phyloP scores from a whole-genome alignment of 2,888 invertebrate species.

The Caenorhabditis macrosperma region DNA sequence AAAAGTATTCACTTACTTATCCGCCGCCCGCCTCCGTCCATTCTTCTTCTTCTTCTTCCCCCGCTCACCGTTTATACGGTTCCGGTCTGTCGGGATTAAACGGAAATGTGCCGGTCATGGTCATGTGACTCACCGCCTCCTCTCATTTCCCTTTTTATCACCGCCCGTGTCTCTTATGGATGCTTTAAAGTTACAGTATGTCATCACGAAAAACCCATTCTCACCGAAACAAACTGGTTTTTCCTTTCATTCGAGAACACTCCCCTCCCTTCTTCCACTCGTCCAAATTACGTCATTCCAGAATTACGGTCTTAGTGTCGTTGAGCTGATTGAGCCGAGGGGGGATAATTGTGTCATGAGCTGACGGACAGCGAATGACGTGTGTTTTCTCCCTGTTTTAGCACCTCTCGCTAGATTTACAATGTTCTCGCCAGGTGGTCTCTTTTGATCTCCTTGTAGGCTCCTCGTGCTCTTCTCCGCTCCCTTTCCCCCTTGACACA shows the following conservation, averaged over 20 bases:
- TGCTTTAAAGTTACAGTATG: not conserved
- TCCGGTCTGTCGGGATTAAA: conserved; percentile 41
- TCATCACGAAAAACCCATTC: too few species aligned
- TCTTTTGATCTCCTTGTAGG: not conserved
- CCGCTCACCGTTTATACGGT: conserved; percentile 38
- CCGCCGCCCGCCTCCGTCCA: not conserved
- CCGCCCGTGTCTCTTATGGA: not conserved
- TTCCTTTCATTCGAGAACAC: not conserved
- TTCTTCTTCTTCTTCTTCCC: not conserved
- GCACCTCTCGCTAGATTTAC: not conserved
- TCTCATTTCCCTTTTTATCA: not conserved
- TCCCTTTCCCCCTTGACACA: not conserved
- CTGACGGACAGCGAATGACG: too few species aligned
- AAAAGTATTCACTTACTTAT: conserved; percentile 23
- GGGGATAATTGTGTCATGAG: too few species aligned
- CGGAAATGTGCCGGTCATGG: conserved; percentile 33
- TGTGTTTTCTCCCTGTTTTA: not conserved
- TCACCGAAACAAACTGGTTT: not conserved
- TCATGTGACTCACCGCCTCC: not conserved
- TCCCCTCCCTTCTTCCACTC: not conserved
- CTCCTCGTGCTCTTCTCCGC: not conserved
- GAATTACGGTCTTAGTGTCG: not conserved
- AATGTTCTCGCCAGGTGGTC: not conserved
- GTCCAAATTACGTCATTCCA: not conserved
- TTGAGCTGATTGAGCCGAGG: too few species aligned